Evolutionary conservation across 2,113 vertebrate genomes (phyloP).

Genomic region (Kryptolebias marmoratus): DNA sequence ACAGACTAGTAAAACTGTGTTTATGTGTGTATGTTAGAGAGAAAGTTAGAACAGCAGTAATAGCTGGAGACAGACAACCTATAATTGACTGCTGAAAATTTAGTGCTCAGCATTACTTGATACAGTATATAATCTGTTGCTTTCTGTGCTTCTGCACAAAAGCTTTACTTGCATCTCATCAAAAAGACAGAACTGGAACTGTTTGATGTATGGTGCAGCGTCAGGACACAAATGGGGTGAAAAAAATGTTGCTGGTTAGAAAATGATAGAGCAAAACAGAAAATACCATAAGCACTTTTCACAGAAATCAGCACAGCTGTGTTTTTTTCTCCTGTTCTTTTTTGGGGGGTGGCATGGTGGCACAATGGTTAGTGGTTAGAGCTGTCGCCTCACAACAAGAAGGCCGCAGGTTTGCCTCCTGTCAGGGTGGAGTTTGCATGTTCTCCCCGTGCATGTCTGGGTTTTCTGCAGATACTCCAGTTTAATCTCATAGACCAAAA

Average conservation of each 20-base stretch:
- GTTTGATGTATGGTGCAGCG: slow-evolving; percentile 21
- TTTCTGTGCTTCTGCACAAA: background rate
- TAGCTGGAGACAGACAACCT: slow-evolving; percentile 12
- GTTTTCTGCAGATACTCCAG: too few species aligned
- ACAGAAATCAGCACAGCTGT: slow-evolving; percentile 24
- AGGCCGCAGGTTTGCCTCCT: too few species aligned
- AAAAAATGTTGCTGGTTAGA: slow-evolving; percentile 26
- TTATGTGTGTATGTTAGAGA: background rate
- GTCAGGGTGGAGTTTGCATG: too few species aligned
- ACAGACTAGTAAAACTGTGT: slow-evolving; percentile 30
- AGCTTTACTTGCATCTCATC: slow-evolving; percentile 29
- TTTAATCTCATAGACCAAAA: too few species aligned
- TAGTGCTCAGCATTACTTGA: slow-evolving; percentile 21
- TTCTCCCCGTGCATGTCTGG: too few species aligned
- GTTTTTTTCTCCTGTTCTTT: background rate
- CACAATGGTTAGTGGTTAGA: background rate
- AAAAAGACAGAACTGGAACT: slow-evolving; percentile 5
- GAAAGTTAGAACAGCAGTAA: background rate
- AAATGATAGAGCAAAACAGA: slow-evolving; percentile 28
- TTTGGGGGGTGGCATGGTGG: too few species aligned
- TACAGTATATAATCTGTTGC: background rate
- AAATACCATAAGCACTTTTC: slow-evolving; percentile 24
- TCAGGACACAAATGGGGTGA: slow-evolving; percentile 1
- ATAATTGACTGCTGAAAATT: slow-evolving; percentile 38
- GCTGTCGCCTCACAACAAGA: too few species aligned